phyloP scores from a whole-genome alignment of 2,888 invertebrate genomes.

The Eulithis testata region DNA sequence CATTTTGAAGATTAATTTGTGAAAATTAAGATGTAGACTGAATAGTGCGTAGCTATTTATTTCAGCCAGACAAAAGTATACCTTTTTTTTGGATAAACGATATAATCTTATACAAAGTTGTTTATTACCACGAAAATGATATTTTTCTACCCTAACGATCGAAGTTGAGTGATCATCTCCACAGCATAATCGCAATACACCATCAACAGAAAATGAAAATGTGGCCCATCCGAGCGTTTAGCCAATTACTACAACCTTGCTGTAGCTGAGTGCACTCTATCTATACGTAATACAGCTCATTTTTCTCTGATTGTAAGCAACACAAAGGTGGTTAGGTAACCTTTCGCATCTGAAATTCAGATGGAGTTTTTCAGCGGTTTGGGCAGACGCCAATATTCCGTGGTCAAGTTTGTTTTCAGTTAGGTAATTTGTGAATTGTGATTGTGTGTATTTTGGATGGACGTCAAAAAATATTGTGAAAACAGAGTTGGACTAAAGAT shows the following conservation, averaged over 20 bases:
- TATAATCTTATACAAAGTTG: neutral
- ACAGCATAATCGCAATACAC: slow-evolving; percentile 46
- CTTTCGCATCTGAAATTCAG: slow-evolving; percentile 68
- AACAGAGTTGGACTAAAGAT: slow-evolving; percentile 4
- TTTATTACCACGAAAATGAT: neutral
- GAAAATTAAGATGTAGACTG: no score
- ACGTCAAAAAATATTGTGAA: slow-evolving; percentile 37
- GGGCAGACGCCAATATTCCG: slow-evolving; percentile 65
- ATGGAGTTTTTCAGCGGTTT: slow-evolving; percentile 64
- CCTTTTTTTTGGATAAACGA: neutral
- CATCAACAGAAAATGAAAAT: slow-evolving; percentile 60
- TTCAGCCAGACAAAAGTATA: no score
- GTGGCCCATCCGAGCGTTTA: slow-evolving; percentile 57
- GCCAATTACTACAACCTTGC: slow-evolving; percentile 53
- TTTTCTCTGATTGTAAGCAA: slow-evolving; percentile 24
- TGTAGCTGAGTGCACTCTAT: slow-evolving; percentile 12
- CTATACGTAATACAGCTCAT: slow-evolving; percentile 25
- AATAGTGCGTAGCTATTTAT: no score
- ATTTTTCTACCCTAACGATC: slow-evolving; percentile 17
- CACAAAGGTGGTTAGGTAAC: slow-evolving; percentile 52
- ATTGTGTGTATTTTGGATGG: slow-evolving; percentile 45
- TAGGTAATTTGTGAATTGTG: slow-evolving; percentile 64
- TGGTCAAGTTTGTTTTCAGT: slow-evolving; percentile 68
- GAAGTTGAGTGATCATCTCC: slow-evolving; percentile 38
- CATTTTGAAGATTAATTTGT: no score